Conservation (phyloP, 37 sponge, comb jelly and placozoan genomes). For the Axinella damicornis region DNA sequence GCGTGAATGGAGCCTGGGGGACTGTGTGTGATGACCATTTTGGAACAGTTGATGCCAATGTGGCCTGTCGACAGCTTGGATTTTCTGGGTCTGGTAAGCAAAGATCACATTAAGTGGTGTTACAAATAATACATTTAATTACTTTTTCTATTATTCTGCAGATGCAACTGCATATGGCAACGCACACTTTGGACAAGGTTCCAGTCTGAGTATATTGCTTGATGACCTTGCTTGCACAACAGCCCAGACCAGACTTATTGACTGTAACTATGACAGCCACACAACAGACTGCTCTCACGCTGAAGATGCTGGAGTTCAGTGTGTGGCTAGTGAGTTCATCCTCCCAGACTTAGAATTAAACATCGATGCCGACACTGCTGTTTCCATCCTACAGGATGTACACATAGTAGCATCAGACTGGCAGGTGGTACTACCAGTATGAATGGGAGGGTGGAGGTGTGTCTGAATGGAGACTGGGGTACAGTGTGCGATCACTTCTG, state of each 20-base stretch:
- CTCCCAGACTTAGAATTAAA: too few species aligned
- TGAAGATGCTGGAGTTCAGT: too few species aligned
- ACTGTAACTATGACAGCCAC: too few species aligned
- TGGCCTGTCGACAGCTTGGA: conserved; percentile 6
- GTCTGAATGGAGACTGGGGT: conserved; percentile 50
- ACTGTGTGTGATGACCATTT: not conserved
- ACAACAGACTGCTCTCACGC: too few species aligned
- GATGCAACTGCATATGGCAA: not conserved
- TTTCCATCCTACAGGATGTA: not conserved
- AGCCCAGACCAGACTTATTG: too few species aligned
- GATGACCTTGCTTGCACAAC: too few species aligned
- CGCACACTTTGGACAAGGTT: too few species aligned
- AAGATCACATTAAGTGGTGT: too few species aligned
- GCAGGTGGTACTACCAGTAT: conserved; percentile 21
- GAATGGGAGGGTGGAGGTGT: conserved; percentile 65
- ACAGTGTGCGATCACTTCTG: conserved; percentile 61
- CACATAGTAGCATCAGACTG: conserved; percentile 36
- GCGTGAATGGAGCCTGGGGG: not conserved
- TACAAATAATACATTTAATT: too few species aligned
- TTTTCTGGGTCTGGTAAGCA: not conserved
- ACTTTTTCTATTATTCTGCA: too few species aligned
- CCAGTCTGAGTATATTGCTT: too few species aligned
- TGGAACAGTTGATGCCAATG: not conserved
- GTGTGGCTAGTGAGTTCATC: too few species aligned
- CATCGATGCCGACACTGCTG: not conserved